Percentiles rank a stretch among this genome's conserved stretches.
These are phyloP conservation scores for Apis laboriosa DNA, from an alignment of 1,140 invertebrate genomes.

Conservation along the genomic window DNA sequence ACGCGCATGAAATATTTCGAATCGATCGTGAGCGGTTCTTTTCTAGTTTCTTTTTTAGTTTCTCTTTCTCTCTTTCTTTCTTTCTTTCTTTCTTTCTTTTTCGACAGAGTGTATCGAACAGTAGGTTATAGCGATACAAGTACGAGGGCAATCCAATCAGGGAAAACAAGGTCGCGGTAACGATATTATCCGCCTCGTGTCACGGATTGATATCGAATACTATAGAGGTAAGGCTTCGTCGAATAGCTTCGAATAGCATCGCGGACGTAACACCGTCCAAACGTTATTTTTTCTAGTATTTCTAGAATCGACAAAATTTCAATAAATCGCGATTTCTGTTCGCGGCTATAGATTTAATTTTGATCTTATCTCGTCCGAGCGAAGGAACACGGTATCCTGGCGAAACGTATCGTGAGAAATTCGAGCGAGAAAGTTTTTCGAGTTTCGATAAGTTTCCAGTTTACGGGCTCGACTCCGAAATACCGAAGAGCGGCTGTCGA, in stretches of 20 bases:
- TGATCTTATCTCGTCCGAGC: not conserved
- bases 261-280: slow-evolving; percentile 9
- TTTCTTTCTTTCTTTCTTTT: not conserved
- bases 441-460: slow-evolving; percentile 38
- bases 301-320: not conserved
- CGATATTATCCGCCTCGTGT: slow-evolving; percentile 70
- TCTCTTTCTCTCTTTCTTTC: too few species aligned
- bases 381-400: not conserved
- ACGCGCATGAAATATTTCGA: too few species aligned
- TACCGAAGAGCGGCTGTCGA: slow-evolving; percentile 4
- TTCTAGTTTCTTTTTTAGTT: too few species aligned
- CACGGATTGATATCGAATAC: slow-evolving; percentile 70
- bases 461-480: slow-evolving; percentile 19
- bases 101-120: not conserved
- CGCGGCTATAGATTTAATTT: not conserved
- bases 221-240: slow-evolving; percentile 56
- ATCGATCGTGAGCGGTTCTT: too few species aligned
- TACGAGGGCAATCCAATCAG: slow-evolving; percentile 69
- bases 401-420: not conserved
- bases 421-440: not conserved
- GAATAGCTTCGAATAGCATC: slow-evolving; percentile 27
- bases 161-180: slow-evolving; percentile 73
- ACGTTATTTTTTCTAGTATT: not conserved
- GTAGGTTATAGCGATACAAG: slow-evolving; percentile 17
- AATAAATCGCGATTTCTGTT: too few species aligned